These are phyloP conservation scores for Peromyscus leucopus DNA, from an alignment of 2,113 vertebrate species.

Conservation along the genomic window DNA sequence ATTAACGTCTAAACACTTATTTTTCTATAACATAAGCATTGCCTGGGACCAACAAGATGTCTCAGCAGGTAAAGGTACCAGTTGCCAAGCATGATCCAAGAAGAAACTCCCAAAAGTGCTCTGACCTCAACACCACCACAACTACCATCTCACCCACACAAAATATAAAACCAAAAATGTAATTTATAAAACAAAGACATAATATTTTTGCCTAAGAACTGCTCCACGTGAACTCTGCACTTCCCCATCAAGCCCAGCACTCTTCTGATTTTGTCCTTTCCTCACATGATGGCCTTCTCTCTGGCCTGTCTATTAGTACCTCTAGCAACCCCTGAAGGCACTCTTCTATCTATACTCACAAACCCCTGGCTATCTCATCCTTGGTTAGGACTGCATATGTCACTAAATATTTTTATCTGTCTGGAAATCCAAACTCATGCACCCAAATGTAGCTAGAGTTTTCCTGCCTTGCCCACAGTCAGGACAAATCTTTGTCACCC, in stretches of 20 bases:
- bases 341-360: background rate
- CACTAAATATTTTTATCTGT: background rate
- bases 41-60: background rate
- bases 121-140: background rate
- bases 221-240: background rate
- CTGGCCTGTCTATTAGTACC: background rate
- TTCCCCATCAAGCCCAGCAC: background rate
- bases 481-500: no score
- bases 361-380: background rate
- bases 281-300: background rate
- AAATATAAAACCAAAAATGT: no score
- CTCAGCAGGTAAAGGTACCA: background rate
- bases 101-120: background rate
- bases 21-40: background rate
- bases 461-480: no score
- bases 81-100: background rate
- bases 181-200: background rate
- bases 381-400: background rate
- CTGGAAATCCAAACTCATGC: constrained; percentile 11
- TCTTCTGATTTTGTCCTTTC: background rate
- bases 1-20: background rate
- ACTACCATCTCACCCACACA: background rate
- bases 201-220: background rate
- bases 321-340: background rate
- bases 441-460: no score